Evolutionary conservation across 2,797 vertebrate species (phyloP), one percentile per base, ranked within the genome.

Genomic region (Erethizon dorsatum): DNA sequence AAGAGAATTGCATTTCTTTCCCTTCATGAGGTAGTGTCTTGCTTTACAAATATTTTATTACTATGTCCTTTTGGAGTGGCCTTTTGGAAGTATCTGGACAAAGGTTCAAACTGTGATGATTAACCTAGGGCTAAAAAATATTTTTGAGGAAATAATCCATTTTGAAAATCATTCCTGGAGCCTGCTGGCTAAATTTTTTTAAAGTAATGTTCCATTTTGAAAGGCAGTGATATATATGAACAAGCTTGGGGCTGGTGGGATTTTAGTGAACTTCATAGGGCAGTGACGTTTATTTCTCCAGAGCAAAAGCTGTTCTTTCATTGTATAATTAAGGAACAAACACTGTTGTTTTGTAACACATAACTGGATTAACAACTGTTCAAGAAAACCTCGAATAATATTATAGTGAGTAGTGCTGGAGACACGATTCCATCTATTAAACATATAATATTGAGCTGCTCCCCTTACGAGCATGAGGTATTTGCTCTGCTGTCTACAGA

Each of bases 361-460:
- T 31, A 89, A 63, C 33, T 96, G 71, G 59, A 57, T 93, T 85
- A 88, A 54, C 28, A 86, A 65, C 65, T 91, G 59, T 92, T 93
- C 31, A 85, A 83, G 89, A 88, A 94, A 73, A 93, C 47, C 37
- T 69, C 26, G 50, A 80, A 80, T 78, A n/a, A n/a, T 77, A 79
- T 61, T 82, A 90, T 83, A 31, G 10, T 82, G 24, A 86, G 22
- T 71, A 83, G 41, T 73, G 65, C 26, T 79, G 52, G 31, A 69
- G 77, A 86, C 8, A 71, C 5, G 31, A 71, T 78, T 91, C 24
- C 20, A 61, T 52, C 90, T 96, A 56, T 56, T 54, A 79, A 93
- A 57, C 20, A 69, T 10, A 17, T 63, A 57, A 47, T 69, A 87
- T 41, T 79, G 47, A 69, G 69, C 56, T 18, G 52, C 33, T 88